Evolutionary conservation across 2,113 vertebrate genomes (phyloP), one percentile per base, ranked within the genome.

Genomic region (Odocoileus hemionus): DNA sequence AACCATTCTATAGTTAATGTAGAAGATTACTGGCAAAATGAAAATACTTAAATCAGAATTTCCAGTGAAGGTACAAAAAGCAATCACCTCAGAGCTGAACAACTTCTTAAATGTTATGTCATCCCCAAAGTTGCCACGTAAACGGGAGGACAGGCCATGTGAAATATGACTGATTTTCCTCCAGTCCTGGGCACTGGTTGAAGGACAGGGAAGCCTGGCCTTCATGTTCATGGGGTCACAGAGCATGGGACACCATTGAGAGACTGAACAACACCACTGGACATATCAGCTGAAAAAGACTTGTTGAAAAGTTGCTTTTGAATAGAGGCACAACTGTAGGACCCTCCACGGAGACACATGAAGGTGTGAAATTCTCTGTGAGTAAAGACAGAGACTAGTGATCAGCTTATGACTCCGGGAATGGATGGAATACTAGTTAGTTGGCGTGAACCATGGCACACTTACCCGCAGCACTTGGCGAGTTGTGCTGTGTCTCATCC

Each of bases 261-360:
- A 25, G 70, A 76, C 70, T 1, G 36, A 76, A 43, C 23, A 25
- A 3, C n/a, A 74, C 36, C 36, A 26, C 70, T 33, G 64, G 30
- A 33, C 28, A 5, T 21, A 43, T n/a, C 1, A 10, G 45, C 61
- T 2, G 78, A 39, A 9, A 52, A 67, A 54, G 21, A 45, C 43
- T 23, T 50, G 6, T 7, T 2, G 19, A 26, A 67, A 67, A 36
- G 26, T 14, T 3, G 33, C 43, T 30, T 58, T 4, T n/a, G 25
- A 19, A 25, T 23, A 52, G 33, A 58, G 79, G 36, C 45, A 28
- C 54, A 33, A 1, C 54, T 33, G 7, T 11, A 7, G 3, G 70
- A 3, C n/a, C 8, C 7, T 11, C 60, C 4, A 4, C 12, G 26
- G 47, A 21, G 79, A n/a, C 0, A 7, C 0, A 15, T 0, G 79